A percentile compares a stretch with the other conserved stretches of the same genome.
Evolutionary conservation across 2,113 vertebrate species (phyloP).

Genomic region (Etia nguti): DNA sequence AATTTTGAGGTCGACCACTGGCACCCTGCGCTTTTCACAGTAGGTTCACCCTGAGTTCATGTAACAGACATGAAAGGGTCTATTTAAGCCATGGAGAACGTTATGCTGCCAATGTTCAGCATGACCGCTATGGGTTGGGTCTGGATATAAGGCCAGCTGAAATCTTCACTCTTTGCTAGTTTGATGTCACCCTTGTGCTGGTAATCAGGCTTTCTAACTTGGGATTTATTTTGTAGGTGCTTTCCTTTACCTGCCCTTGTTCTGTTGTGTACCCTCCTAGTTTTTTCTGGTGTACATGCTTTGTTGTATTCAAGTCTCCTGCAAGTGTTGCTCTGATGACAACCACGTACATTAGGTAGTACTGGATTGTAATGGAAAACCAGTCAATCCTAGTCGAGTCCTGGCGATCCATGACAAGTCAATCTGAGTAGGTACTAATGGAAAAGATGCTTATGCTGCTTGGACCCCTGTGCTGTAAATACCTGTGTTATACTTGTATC

Average conservation of each 20-base stretch:
- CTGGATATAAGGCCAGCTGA: neutral
- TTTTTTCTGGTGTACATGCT: neutral
- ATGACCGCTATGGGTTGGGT: neutral
- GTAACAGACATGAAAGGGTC: neutral
- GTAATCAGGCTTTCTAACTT: neutral
- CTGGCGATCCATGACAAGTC: neutral
- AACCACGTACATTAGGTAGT: neutral
- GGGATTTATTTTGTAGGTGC: neutral
- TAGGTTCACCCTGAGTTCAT: neutral
- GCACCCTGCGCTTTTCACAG: neutral
- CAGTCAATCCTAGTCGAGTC: neutral
- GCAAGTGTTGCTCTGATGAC: accelerated
- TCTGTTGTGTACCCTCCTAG: neutral
- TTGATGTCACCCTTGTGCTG: neutral
- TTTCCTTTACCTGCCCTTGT: neutral
- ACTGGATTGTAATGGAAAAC: neutral
- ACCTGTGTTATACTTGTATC: accelerated
- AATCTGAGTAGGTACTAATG: neutral
- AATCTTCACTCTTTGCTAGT: neutral
- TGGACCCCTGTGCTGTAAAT: accelerated
- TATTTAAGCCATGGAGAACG: neutral
- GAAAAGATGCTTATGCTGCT: neutral
- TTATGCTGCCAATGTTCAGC: neutral
- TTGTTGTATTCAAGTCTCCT: neutral
- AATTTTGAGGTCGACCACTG: neutral